phyloP scores from a whole-genome alignment of 2,113 vertebrate genomes.

The Neolamprologus fasciatus region DNA sequence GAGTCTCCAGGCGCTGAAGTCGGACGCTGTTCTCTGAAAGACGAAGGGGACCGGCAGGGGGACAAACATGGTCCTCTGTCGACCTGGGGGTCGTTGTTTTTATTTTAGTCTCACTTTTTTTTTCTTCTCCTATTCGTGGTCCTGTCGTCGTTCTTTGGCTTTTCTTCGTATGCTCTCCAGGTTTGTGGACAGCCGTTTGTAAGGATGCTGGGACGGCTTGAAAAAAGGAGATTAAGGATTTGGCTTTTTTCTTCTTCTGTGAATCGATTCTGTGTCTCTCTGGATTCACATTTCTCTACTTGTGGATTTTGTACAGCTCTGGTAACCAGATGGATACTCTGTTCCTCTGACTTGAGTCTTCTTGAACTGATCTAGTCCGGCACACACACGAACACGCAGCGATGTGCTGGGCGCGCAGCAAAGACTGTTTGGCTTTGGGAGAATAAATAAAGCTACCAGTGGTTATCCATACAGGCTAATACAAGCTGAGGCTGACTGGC shows the following conservation, averaged over 20 bases:
- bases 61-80: slow-evolving; percentile 74
- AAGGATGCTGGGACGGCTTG: background rate
- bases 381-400: slow-evolving; percentile 1
- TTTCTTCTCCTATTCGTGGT: slow-evolving; percentile 28
- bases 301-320: background rate
- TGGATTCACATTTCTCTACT: slow-evolving; percentile 27
- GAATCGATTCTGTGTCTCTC: background rate
- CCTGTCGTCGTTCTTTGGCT: slow-evolving; percentile 28
- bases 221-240: background rate
- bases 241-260: background rate
- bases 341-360: background rate
- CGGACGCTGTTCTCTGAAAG: slow-evolving; percentile 81
- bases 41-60: slow-evolving; percentile 77
- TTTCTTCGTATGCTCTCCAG: slow-evolving; percentile 14
- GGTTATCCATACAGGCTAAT: background rate
- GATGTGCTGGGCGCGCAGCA: slow-evolving; percentile 12
- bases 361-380: background rate
- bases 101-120: slow-evolving; percentile 50
- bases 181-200: background rate
- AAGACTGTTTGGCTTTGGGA: background rate
- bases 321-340: background rate
- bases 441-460: slow-evolving; percentile 6
- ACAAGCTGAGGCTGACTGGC: background rate
- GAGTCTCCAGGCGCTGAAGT: slow-evolving; percentile 80
- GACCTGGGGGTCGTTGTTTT: slow-evolving; percentile 52